Conservation (phyloP, 2,888 invertebrate species). For the Bembecia ichneumoniformis region DNA sequence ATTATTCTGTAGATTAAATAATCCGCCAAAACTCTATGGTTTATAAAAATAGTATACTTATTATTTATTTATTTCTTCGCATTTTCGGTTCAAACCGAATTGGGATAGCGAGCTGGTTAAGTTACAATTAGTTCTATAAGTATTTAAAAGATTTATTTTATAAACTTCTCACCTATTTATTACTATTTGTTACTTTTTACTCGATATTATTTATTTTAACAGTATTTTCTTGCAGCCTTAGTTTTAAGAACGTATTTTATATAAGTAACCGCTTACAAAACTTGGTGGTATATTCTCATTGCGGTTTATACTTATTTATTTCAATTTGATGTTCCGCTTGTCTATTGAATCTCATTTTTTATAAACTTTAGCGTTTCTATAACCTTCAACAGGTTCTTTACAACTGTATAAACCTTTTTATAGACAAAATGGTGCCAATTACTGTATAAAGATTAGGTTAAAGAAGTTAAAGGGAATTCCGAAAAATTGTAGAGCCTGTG, state of each 20-base stretch:
- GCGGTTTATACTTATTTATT: constrained; percentile 66
- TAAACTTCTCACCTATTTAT: constrained; percentile 61
- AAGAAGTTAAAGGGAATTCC: constrained; percentile 4
- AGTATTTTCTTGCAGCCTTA: constrained; percentile 11
- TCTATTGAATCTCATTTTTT: constrained; percentile 61
- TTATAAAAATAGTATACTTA: too few relatives aligned
- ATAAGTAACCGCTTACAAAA: constrained; percentile 8
- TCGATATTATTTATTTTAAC: constrained; percentile 1
- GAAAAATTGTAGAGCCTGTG: constrained; percentile 29
- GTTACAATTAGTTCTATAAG: constrained; percentile 49
- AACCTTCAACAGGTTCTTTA: background rate
- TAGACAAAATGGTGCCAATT: constrained; percentile 50
- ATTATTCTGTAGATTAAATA: too few relatives aligned
- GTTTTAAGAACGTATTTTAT: constrained; percentile 37
- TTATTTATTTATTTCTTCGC: constrained; percentile 11
- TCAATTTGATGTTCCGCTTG: constrained; percentile 37
- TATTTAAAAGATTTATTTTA: constrained; percentile 66
- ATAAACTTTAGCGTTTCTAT: constrained; percentile 49
- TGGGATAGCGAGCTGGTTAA: constrained; percentile 24
- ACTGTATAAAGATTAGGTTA: constrained; percentile 20
- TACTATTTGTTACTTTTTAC: constrained; percentile 39
- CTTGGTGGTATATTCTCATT: constrained; percentile 41
- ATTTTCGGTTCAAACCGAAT: constrained; percentile 24
- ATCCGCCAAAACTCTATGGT: too few relatives aligned
- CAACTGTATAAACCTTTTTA: background rate